Conservation (phyloP, 1,140 invertebrate genomes). For the Tetranychus cinnabarinus region DNA sequence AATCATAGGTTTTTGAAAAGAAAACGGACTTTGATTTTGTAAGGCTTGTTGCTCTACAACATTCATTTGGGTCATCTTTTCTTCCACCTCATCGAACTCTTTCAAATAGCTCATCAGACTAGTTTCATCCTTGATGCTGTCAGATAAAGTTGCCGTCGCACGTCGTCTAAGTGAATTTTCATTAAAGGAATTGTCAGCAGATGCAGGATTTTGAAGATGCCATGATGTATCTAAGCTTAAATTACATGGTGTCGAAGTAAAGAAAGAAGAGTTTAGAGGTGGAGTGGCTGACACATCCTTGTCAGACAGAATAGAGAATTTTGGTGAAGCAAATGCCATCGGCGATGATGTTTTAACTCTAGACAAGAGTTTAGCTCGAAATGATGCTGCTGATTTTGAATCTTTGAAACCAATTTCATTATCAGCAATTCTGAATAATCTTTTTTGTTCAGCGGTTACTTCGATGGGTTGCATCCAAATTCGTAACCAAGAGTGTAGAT, state of each 20-base stretch:
- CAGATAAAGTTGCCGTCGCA: background rate
- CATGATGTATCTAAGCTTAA: background rate
- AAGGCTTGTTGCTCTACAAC: background rate
- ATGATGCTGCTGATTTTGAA: background rate
- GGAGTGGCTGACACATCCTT: background rate
- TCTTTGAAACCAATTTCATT: conserved; percentile 11
- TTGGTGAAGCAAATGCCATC: background rate
- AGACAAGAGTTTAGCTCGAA: background rate
- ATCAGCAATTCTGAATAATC: conserved; percentile 7
- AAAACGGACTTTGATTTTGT: background rate
- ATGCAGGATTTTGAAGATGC: background rate
- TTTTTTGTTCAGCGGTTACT: conserved; percentile 7
- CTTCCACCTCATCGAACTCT: conserved; percentile 1
- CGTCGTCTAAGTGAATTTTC: background rate
- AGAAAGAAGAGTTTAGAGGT: background rate
- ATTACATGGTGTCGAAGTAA: background rate
- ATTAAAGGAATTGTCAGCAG: background rate
- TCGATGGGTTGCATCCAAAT: conserved; percentile 5
- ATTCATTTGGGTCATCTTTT: conserved; percentile 7
- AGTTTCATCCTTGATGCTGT: background rate
- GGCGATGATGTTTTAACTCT: background rate
- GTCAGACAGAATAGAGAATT: background rate
- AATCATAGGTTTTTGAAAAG: background rate
- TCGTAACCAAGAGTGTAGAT: background rate
- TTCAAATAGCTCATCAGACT: background rate